These are phyloP conservation scores for Arbacia lixula DNA, from an alignment of 53 echinoderm and acorn worm genomes.

Conservation along the genomic window DNA sequence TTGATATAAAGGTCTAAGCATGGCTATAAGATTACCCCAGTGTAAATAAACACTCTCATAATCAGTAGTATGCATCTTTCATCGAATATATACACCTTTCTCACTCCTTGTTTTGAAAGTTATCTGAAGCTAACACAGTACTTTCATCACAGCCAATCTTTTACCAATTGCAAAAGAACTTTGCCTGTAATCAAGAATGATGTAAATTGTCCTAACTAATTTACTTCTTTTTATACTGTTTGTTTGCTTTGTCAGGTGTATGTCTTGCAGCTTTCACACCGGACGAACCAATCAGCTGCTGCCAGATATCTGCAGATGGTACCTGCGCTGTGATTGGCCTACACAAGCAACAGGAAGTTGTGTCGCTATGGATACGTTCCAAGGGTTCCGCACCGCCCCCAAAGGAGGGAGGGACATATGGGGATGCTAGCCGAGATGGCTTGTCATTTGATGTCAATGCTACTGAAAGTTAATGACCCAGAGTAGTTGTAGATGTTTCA, in stretches of 20 bases:
- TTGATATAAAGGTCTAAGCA: no score
- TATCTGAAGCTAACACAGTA: no score
- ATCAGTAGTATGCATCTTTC: no score
- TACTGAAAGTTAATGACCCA: constrained; percentile 18
- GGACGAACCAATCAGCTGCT: constrained; percentile 95
- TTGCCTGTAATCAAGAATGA: no score
- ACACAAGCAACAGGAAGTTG: constrained; percentile 70
- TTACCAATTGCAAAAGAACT: no score
- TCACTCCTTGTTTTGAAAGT: no score
- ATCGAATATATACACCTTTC: no score
- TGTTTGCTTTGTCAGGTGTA: constrained; percentile 55
- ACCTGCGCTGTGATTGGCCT: constrained; percentile 91
- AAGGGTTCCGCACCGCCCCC: constrained; percentile 69
- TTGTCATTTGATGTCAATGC: constrained; percentile 63
- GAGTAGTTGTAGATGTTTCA: background rate
- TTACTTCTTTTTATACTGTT: background rate
- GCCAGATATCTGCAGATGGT: constrained; percentile 96
- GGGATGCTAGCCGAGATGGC: constrained; percentile 71
- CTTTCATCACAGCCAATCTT: no score
- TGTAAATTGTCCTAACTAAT: background rate
- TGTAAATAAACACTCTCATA: no score
- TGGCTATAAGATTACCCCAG: no score
- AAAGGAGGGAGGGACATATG: constrained; percentile 72
- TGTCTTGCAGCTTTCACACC: constrained; percentile 93
- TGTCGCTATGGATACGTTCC: constrained; percentile 84